A percentile compares a stretch with the other conserved stretches of the same genome.
phyloP scores from a whole-genome alignment of 2,888 invertebrate species.

The Ochropleura plecta region DNA sequence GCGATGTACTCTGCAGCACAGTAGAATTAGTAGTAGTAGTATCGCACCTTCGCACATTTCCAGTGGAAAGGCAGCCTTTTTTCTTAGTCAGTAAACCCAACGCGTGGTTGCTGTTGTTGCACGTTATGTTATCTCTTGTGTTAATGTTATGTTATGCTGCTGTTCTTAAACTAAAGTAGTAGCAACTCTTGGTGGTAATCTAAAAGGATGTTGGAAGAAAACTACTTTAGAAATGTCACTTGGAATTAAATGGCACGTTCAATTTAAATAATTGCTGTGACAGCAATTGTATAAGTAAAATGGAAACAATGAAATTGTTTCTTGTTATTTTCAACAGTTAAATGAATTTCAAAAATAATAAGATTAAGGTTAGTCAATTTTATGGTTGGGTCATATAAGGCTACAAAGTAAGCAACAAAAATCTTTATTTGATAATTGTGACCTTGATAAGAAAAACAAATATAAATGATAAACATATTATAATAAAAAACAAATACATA shows the following conservation, averaged over 20 bases:
- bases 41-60: slow-evolving; percentile 1
- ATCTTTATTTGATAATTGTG: no score
- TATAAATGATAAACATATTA: not conserved
- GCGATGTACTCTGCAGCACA: no score
- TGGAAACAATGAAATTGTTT: slow-evolving; percentile 12
- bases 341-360: slow-evolving; percentile 1
- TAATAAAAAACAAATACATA: not conserved
- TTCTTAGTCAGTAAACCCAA: slow-evolving; percentile 30
- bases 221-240: slow-evolving; percentile 33
- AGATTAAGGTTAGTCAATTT: not conserved
- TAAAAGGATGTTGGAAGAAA: slow-evolving; percentile 15
- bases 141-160: slow-evolving; percentile 56
- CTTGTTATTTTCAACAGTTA: slow-evolving; percentile 26
- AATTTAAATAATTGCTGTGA: slow-evolving; percentile 49
- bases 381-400: not conserved
- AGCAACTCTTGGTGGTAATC: slow-evolving; percentile 32
- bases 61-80: not conserved
- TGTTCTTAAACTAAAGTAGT: slow-evolving; percentile 34
- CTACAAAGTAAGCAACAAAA: not conserved
- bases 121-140: slow-evolving; percentile 57
- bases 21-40: no score
- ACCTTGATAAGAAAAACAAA: not conserved
- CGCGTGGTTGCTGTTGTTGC: slow-evolving; percentile 42
- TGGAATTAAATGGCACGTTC: slow-evolving; percentile 15
- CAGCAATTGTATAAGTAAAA: slow-evolving; percentile 28